A percentile compares a stretch with the other conserved stretches of the same genome.
Evolutionary conservation across 2,113 vertebrate species (phyloP).

Genomic region (Carlito syrichta): DNA sequence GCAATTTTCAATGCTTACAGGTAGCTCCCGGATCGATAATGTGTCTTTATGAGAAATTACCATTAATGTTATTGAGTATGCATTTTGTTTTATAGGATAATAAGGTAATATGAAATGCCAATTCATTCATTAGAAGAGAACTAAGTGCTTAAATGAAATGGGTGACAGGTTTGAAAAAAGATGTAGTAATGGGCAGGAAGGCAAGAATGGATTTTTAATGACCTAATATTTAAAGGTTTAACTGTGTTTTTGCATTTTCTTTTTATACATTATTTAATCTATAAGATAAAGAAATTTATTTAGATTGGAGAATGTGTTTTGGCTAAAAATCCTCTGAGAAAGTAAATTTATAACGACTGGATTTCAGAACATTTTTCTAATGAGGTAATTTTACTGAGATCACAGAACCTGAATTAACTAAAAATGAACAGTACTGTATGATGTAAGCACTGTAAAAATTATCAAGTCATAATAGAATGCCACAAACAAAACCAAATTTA

Average conservation of each 20-base stretch:
- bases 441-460: constrained; percentile 54
- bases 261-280: constrained; percentile 74
- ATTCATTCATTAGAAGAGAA: constrained; percentile 93
- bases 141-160: constrained; percentile 85
- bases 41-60: constrained; percentile 99
- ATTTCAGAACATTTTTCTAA: constrained; percentile 56
- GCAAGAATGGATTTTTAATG: constrained; percentile 89
- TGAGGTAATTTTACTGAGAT: constrained; percentile 39
- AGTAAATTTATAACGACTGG: not conserved
- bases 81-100: constrained; percentile 94
- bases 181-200: constrained; percentile 86
- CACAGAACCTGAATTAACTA: not conserved
- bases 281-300: constrained; percentile 75
- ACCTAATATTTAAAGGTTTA: constrained; percentile 76
- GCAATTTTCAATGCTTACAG: constrained; percentile 95
- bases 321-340: constrained; percentile 51
- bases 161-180: constrained; percentile 89
- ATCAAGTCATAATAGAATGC: not conserved
- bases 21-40: constrained; percentile 95
- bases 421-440: not conserved
- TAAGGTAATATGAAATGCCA: constrained; percentile 98
- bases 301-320: constrained; percentile 64
- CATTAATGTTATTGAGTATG: constrained; percentile 96
- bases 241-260: constrained; percentile 76
- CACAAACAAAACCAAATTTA: not conserved